phyloP scores from a whole-genome alignment of 2,888 invertebrate species.

The Balanococcus diminutus region DNA sequence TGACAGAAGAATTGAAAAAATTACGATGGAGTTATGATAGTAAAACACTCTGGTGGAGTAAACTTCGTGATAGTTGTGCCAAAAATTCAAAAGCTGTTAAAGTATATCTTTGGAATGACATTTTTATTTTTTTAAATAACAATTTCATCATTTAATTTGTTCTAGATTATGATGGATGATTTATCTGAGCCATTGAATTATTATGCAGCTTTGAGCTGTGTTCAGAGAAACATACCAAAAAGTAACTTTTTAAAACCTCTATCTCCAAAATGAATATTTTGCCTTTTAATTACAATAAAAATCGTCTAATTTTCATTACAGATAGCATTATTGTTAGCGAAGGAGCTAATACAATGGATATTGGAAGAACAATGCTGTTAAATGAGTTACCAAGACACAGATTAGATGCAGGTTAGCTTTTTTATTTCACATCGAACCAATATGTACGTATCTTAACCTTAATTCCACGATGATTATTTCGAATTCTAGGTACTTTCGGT shows the following conservation, averaged over 20 bases:
- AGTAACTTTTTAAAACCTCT: no score
- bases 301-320: conserved; percentile 59
- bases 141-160: conserved; percentile 45
- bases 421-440: background rate
- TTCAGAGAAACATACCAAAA: conserved; percentile 76
- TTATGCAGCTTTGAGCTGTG: conserved; percentile 86
- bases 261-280: no score
- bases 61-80: conserved; percentile 72
- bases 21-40: conserved; percentile 67
- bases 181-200: conserved; percentile 84
- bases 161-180: conserved; percentile 72
- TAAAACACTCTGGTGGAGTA: conserved; percentile 77
- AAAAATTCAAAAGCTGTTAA: conserved; percentile 74
- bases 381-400: conserved; percentile 85
- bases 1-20: conserved; percentile 67
- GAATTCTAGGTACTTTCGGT: conserved; percentile 75
- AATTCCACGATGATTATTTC: no score
- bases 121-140: conserved; percentile 47
- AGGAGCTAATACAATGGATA: conserved; percentile 99
- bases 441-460: background rate
- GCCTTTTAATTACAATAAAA: no score
- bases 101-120: conserved; percentile 65
- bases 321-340: conserved; percentile 93
- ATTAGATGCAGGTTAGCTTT: conserved; percentile 80
- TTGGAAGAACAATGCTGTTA: conserved; percentile 86